phyloP scores from a whole-genome alignment of 2,797 vertebrate species.

The Cynodonichthys magdalenae region DNA sequence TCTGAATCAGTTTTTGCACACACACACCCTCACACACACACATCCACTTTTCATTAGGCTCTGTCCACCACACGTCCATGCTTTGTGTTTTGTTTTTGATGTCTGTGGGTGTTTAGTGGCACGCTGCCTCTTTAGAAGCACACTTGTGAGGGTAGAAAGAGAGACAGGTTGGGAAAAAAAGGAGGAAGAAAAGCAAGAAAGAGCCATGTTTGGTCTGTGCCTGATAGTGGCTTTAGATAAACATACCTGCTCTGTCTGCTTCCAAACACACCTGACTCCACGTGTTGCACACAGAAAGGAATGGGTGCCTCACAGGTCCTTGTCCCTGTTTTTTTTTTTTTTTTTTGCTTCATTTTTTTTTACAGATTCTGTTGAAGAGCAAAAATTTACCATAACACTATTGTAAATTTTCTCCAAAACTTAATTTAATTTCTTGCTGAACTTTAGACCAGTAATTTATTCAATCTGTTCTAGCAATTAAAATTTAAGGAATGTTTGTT shows the following conservation, averaged over 20 bases:
- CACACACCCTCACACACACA: constrained; percentile 26
- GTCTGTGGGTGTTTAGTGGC: constrained; percentile 51
- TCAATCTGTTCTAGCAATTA: too few species aligned
- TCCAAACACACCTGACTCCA: constrained; percentile 65
- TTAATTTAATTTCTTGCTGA: too few species aligned
- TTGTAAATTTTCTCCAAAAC: too few species aligned
- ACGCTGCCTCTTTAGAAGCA: constrained; percentile 58
- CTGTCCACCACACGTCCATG: constrained; percentile 27
- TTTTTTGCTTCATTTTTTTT: background rate
- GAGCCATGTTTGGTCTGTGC: constrained; percentile 69
- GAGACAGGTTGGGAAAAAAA: constrained; percentile 21
- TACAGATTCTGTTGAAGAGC: background rate
- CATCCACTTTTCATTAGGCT: constrained; percentile 37
- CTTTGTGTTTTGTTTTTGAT: constrained; percentile 56
- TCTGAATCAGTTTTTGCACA: constrained; percentile 18
- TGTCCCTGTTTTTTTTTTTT: constrained; percentile 2
- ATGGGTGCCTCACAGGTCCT: background rate
- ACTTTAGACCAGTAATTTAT: too few species aligned
- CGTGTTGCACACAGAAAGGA: constrained; percentile 50
- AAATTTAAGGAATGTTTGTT: too few species aligned
- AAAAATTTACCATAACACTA: background rate
- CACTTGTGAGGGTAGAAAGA: constrained; percentile 52
- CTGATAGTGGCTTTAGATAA: constrained; percentile 61
- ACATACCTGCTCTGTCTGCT: constrained; percentile 56
- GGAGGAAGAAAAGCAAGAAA: constrained; percentile 35